These are phyloP conservation scores for Sardinella longiceps DNA, from an alignment of 2,797 vertebrate genomes.

Conservation along the genomic window DNA sequence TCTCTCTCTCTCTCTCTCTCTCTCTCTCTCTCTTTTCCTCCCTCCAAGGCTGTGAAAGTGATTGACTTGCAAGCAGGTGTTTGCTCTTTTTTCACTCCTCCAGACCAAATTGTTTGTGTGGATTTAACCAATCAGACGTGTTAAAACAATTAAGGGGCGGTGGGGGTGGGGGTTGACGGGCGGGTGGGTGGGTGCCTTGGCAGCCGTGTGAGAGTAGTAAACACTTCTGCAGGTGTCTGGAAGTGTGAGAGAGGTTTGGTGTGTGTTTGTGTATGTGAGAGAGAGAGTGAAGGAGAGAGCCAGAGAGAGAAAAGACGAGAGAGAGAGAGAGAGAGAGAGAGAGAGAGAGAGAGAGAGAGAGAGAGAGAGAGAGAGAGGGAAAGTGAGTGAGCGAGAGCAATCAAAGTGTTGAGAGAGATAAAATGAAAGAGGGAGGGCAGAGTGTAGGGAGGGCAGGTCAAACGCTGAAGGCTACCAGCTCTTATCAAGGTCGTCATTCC, in stretches of 20 bases:
- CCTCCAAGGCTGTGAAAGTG: not conserved
- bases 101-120: constrained; percentile 5
- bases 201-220: not conserved
- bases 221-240: not conserved
- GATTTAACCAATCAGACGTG: constrained; percentile 7
- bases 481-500: constrained; percentile 10
- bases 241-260: not conserved
- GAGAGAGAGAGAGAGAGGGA: not conserved
- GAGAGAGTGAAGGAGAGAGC: not conserved
- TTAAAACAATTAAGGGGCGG: not conserved
- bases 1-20: not conserved
- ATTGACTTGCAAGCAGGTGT: constrained; percentile 8
- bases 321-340: not conserved
- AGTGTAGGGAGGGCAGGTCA: not conserved
- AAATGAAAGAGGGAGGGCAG: not conserved
- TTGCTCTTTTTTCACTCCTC: not conserved
- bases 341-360: not conserved
- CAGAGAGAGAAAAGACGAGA: not conserved
- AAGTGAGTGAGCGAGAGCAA: not conserved
- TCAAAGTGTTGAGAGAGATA: not conserved
- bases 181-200: not conserved
- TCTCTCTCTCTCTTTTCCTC: not conserved
- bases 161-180: not conserved
- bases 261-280: constrained; percentile 10
- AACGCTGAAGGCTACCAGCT: not conserved